phyloP scores from a whole-genome alignment of 2,797 vertebrate species.

The Myotis myotis region DNA sequence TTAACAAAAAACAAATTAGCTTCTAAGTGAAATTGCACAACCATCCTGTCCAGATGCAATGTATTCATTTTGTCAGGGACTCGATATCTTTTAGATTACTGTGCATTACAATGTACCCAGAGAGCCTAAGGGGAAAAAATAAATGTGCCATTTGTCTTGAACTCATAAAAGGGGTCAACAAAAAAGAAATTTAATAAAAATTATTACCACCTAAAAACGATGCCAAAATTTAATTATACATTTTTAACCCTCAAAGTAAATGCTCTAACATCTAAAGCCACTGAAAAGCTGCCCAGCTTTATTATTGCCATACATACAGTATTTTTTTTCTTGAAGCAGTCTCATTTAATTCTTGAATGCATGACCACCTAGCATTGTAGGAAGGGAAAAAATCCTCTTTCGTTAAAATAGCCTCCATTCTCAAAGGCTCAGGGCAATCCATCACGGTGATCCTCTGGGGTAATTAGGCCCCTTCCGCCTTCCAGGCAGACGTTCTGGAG shows the following conservation, averaged over 20 bases:
- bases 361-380: constrained; percentile 40
- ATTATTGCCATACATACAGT: not conserved
- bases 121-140: constrained; percentile 30
- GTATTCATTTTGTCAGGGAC: constrained; percentile 7
- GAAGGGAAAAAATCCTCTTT: constrained; percentile 38
- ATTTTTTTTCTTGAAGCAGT: constrained; percentile 7
- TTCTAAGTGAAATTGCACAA: constrained; percentile 2
- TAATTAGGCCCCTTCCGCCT: not conserved
- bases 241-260: constrained; percentile 60
- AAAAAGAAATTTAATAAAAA: constrained; percentile 73
- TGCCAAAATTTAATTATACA: constrained; percentile 72
- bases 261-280: constrained; percentile 29
- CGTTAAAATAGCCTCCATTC: constrained; percentile 47
- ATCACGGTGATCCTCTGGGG: not conserved
- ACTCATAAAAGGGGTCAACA: constrained; percentile 68
- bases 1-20: not conserved
- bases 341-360: constrained; percentile 62
- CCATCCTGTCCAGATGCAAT: not conserved
- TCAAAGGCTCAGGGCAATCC: constrained; percentile 5
- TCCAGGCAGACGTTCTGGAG: not conserved
- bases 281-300: constrained; percentile 34
- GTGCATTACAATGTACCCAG: constrained; percentile 64
- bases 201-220: constrained; percentile 67
- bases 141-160: constrained; percentile 68
- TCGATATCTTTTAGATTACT: constrained; percentile 59